phyloP scores from a whole-genome alignment of 2,888 invertebrate species.

The Andrena marginata region DNA sequence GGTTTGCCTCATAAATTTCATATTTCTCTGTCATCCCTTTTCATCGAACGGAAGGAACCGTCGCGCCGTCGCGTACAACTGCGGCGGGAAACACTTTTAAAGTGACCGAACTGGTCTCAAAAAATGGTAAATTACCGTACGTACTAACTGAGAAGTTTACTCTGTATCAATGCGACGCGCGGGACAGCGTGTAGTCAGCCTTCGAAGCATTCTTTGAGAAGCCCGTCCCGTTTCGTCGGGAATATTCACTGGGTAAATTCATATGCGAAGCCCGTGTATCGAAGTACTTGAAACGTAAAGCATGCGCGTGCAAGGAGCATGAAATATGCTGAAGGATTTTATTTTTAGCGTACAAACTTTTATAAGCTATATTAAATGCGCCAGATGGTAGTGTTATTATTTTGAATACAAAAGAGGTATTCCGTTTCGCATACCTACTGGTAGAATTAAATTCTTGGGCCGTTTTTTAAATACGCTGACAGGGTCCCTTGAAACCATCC shows the following conservation, averaged over 20 bases:
- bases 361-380: not conserved
- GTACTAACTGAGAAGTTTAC: not conserved
- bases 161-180: not conserved
- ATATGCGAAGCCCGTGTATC: not conserved
- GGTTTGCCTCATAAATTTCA: constrained; percentile 52
- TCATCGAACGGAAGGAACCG: constrained; percentile 5
- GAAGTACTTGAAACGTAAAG: constrained; percentile 11
- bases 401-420: not conserved
- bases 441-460: not conserved
- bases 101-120: not conserved
- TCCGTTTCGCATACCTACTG: too few relatives aligned
- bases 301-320: not conserved
- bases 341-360: not conserved
- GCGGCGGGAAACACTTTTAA: not conserved
- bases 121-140: not conserved
- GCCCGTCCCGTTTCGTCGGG: not conserved
- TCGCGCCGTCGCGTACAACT: not conserved
- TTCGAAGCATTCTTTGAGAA: not conserved
- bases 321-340: not conserved
- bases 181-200: not conserved
- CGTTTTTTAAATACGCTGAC: not conserved
- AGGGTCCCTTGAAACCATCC: constrained; percentile 9
- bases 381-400: not conserved
- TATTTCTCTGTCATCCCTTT: constrained; percentile 44
- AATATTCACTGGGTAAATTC: constrained; percentile 4